phyloP scores from a whole-genome alignment of 2,113 vertebrate species.

The Channa argus region DNA sequence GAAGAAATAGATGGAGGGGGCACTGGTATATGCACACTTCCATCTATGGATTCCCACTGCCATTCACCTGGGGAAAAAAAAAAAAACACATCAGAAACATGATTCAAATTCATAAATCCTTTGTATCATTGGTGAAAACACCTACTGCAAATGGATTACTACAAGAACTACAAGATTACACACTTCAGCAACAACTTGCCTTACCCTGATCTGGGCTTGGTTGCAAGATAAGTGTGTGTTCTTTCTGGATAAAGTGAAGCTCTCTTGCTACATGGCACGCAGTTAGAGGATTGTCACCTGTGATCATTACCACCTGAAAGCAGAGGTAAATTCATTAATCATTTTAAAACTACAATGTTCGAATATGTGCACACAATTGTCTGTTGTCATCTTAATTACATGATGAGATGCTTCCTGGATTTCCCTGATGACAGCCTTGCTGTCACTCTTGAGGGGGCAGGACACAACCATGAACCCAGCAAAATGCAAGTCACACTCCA shows the following conservation, averaged over 20 bases:
- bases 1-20: constrained; percentile 71
- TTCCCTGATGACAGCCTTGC: constrained; percentile 92
- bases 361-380: not conserved
- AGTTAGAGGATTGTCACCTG: constrained; percentile 94
- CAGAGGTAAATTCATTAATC: not conserved
- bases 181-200: not conserved
- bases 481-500: constrained; percentile 92
- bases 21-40: constrained; percentile 77
- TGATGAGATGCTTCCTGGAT: constrained; percentile 95
- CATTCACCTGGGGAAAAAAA: constrained; percentile 81
- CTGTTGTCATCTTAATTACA: constrained; percentile 77
- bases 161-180: not conserved
- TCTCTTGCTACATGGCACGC: constrained; percentile 96
- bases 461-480: constrained; percentile 96
- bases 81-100: constrained; percentile 9
- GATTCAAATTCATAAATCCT: not conserved
- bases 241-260: constrained; percentile 91
- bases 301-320: constrained; percentile 96
- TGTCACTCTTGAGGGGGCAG: constrained; percentile 94
- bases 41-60: constrained; percentile 90
- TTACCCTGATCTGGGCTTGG: constrained; percentile 72
- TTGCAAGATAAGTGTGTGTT: constrained; percentile 89
- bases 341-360: not conserved
- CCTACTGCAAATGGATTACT: not conserved
- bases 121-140: constrained; percentile 5